A percentile compares a stretch with the other conserved stretches of the same genome.
These are phyloP conservation scores for Episyrphus balteatus DNA, from an alignment of 1,140 invertebrate genomes.

Conservation along the genomic window DNA sequence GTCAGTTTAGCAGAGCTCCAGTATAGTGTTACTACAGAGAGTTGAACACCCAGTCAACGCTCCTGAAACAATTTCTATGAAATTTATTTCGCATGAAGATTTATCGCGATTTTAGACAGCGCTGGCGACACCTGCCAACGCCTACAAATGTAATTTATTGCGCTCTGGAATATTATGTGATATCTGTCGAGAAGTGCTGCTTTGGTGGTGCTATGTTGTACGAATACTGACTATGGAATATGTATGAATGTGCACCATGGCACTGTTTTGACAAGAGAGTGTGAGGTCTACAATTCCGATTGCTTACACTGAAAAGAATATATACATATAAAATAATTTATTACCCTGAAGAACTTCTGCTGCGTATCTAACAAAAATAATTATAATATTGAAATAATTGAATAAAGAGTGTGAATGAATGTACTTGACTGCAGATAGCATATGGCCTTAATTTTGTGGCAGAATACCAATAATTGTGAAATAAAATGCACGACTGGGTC, in stretches of 20 bases:
- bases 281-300: slow-evolving; percentile 10
- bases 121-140: slow-evolving; percentile 38
- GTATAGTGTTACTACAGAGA: no score
- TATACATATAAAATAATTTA: slow-evolving; percentile 4
- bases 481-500: no score
- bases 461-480: no score
- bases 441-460: slow-evolving; percentile 1
- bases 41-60: no score
- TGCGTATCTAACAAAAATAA: slow-evolving; percentile 6
- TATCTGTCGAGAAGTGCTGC: no score
- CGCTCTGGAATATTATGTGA: slow-evolving; percentile 25
- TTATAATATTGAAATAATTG: neutral
- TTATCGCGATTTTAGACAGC: slow-evolving; percentile 39
- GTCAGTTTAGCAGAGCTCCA: no score
- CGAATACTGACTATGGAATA: no score
- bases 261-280: slow-evolving; percentile 20
- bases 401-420: neutral
- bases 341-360: neutral
- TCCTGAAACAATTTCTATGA: slow-evolving; percentile 36
- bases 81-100: slow-evolving; percentile 39
- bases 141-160: slow-evolving; percentile 39
- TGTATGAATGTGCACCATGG: neutral
- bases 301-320: slow-evolving; percentile 9
- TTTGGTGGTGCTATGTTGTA: no score
- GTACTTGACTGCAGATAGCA: neutral